Base-by-base conservation (phyloP, 2,797 vertebrate species). In the Perodicticus potto region DNA sequence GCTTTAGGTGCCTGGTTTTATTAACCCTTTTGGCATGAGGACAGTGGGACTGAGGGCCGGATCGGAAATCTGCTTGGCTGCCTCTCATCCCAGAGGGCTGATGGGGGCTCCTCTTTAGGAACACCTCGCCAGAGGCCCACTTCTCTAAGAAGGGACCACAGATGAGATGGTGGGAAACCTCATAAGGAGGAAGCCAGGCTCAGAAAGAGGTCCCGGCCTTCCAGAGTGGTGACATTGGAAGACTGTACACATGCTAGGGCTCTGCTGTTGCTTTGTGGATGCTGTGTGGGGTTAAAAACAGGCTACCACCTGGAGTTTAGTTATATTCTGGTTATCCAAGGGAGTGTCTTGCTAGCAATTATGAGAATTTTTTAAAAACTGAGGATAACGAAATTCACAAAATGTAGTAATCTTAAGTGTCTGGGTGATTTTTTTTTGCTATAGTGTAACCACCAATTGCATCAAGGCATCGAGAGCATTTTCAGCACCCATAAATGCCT, bases 21-120 rank as follows among this genome's bases (percentile, higher is more conserved):
- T 95, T 83, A 97, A 97, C 95, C 70, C 96, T 85, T 55, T 63
- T 10, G 29, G 96, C 63, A 78, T 0, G 3, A 67, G 73, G 74
- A 32, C 55, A 8, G 4, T 3, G 7, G 3, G 7, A 20, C n/a
- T 5, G 55, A 29, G 7, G 76, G n/a, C 27, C 1, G 2, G 14
- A 45, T 76, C 0, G 1, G 23, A 67, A 3, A 12, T 12, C 53
- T 1, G 3, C 29, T 14, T 0, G 20, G 9, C 25, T 3, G 1
- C 55, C 65, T 93, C 16, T 81, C 5, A 11, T 11, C 85, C 53
- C 59, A 74, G 57, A 86, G 76, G 65, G 76, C 77, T 77, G 43
- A 72, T 0, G 5, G 25, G 7, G 55, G 82, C 87, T 89, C 55
- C 53, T 67, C 22, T 27, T 43, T 10, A 69, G 82, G 1, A 67